Evolutionary conservation across 2,888 invertebrate genomes (phyloP).

Genomic region (Erebia palarica): DNA sequence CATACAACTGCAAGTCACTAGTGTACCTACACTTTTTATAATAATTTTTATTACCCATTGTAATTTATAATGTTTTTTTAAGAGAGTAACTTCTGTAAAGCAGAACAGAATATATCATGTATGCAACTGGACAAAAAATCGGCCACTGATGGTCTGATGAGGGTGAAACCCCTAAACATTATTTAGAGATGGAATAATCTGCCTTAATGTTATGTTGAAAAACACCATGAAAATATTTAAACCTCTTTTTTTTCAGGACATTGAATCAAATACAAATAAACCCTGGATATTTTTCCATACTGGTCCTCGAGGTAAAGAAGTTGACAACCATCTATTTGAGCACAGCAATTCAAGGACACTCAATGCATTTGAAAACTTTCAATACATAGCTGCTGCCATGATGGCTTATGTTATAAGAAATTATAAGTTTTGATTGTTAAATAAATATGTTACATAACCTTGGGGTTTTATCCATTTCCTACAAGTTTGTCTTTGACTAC

Average conservation of each 20-base stretch:
- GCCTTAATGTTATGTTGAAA: neutral
- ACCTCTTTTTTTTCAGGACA: conserved; percentile 52
- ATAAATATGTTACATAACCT: neutral
- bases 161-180: too few species aligned
- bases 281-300: conserved; percentile 71
- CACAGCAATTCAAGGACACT: conserved; percentile 60
- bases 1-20: too few species aligned
- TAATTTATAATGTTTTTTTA: too few species aligned
- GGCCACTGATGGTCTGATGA: too few species aligned
- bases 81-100: too few species aligned
- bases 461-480: too few species aligned
- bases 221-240: neutral
- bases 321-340: conserved; percentile 58
- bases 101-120: too few species aligned
- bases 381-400: conserved; percentile 65
- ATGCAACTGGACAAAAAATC: too few species aligned
- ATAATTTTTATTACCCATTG: too few species aligned
- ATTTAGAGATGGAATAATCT: too few species aligned
- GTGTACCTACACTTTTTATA: too few species aligned
- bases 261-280: conserved; percentile 43
- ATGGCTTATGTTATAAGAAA: conserved; percentile 59
- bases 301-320: conserved; percentile 64
- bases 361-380: conserved; percentile 63
- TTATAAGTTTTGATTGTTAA: conserved; percentile 48
- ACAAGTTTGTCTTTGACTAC: too few species aligned